Conservation (phyloP, 2,888 invertebrate species). For the Tryphoninae sp. region DNA sequence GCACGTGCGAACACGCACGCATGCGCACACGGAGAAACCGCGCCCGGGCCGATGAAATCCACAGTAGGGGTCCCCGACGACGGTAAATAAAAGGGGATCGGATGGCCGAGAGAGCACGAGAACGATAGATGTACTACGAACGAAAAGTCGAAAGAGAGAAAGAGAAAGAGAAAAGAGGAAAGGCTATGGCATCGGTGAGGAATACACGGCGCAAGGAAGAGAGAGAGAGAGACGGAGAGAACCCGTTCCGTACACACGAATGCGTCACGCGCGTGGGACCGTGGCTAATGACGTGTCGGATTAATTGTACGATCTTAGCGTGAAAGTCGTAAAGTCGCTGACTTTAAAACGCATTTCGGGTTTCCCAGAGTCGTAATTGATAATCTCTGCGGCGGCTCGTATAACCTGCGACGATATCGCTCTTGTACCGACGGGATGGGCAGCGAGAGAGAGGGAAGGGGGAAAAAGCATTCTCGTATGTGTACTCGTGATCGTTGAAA, state of each 20-base stretch:
- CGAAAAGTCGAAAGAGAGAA: background rate
- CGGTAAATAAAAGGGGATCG: constrained; percentile 58
- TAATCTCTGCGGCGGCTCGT: constrained; percentile 41
- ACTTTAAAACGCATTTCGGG: constrained; percentile 65
- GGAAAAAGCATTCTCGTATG: background rate
- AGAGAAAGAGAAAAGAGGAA: constrained; percentile 15
- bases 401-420: constrained; percentile 10
- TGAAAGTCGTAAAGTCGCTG: constrained; percentile 73
- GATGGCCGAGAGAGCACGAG: constrained; percentile 31
- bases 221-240: constrained; percentile 31
- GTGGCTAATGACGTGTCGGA: constrained; percentile 69
- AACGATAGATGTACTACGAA: background rate
- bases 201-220: background rate
- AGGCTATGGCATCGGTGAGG: background rate
- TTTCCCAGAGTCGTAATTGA: constrained; percentile 61
- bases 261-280: constrained; percentile 67
- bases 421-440: constrained; percentile 2
- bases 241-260: constrained; percentile 60
- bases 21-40: background rate
- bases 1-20: constrained; percentile 3
- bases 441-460: background rate
- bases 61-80: constrained; percentile 54
- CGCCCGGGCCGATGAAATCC: constrained; percentile 54
- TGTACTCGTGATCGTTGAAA: background rate
- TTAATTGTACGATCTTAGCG: constrained; percentile 71